Conservation (phyloP, 2,797 vertebrate species). For the Spizella passerina region DNA sequence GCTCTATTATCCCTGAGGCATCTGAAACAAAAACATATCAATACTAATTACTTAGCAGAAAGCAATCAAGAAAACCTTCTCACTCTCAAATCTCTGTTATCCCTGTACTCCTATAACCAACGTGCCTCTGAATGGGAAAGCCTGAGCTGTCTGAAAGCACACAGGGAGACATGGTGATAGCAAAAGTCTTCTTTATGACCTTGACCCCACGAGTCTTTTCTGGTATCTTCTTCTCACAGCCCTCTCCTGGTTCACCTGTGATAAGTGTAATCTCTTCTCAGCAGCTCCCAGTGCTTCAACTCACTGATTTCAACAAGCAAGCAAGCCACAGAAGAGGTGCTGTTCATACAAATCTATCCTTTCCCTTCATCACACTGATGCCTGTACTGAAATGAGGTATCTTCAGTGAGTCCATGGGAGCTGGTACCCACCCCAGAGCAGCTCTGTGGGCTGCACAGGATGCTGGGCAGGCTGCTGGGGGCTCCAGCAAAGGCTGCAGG, state of each 20-base stretch:
- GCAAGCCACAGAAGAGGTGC: neutral
- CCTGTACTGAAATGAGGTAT: neutral
- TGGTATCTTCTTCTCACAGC: constrained; percentile 44
- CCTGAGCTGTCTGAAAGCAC: neutral
- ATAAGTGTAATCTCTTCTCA: constrained; percentile 57
- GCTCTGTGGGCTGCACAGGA: neutral
- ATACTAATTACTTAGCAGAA: constrained; percentile 57
- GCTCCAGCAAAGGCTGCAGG: neutral
- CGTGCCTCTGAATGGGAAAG: neutral
- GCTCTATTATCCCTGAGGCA: constrained; percentile 46
- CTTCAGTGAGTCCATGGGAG: neutral
- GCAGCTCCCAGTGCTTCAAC: constrained; percentile 30
- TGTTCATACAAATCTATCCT: constrained; percentile 17
- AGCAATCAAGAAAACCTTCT: constrained; percentile 40
- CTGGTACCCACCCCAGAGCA: neutral
- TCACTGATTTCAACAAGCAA: constrained; percentile 47
- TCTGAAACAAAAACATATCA: constrained; percentile 40
- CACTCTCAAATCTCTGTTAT: neutral
- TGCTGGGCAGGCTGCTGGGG: neutral
- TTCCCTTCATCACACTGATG: neutral
- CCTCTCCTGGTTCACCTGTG: constrained; percentile 45
- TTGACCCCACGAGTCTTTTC: constrained; percentile 19
- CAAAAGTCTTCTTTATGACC: constrained; percentile 7
- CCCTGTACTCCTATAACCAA: neutral
- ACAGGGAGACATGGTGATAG: neutral